Base-by-base conservation (phyloP, 2,113 vertebrate species). In the Charina bottae region DNA sequence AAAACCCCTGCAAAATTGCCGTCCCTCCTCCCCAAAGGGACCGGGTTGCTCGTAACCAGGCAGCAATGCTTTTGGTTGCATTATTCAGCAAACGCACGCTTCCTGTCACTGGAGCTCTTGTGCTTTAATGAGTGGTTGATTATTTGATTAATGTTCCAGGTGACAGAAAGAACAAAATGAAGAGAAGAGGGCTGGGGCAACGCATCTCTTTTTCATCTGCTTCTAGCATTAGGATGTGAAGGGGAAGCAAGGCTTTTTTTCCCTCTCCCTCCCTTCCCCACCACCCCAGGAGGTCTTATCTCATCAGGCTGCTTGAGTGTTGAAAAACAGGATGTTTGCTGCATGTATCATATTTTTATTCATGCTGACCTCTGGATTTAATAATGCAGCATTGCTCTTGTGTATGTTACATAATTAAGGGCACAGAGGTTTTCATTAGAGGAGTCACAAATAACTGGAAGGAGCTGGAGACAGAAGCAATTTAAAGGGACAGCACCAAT, bases 51-150 rank as follows among this genome's bases (percentile, higher is more conserved):
- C 83, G 19, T 60, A 24, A 72, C 93, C 0, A 72, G 90, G 90
- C 93, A 88, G 87, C 54, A 56, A 72, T 64, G 3, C 0, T 0
- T 90, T 53, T 72, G 5, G 85, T 12, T 62, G 54, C 37, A 62
- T 24, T 92, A 92, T 85, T 54, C 88, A 94, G 91, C 0, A 2
- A 90, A 64, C 4, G 89, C 62, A 85, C 87, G 90, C 92, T 93
- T 94, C 46, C 23, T 93, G 8, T 93, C 94, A 94, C 94, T 92
- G 91, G 33, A 92, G 83, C 92, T 1, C 88, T 93, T 94, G 93
- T 68, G 95, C 92, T 94, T 94, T 96, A 97, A 97, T 97, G 96
- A 97, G 94, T 89, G 94, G 96, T n/a, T 95, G 96, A 93, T 95
- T 93, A 95, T 92, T 92, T 96, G 96, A 97, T 96, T 92, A 96